Evolutionary conservation across 2,113 vertebrate species (phyloP), one percentile per base, ranked within the genome.

Genomic region (Martes martes): DNA sequence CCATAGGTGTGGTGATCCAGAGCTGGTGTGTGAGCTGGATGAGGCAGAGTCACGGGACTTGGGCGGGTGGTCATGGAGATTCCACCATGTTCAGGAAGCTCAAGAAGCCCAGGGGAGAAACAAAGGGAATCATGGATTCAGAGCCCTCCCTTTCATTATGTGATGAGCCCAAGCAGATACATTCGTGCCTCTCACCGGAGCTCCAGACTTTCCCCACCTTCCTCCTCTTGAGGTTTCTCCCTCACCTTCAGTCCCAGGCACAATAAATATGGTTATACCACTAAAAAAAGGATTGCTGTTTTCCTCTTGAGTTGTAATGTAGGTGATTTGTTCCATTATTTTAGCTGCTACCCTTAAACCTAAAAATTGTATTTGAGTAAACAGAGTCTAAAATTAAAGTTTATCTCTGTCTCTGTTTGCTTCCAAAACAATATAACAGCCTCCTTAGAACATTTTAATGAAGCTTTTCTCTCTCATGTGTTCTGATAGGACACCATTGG

Each of bases 61-160:
- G 21, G 99, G 86, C 98, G 99, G 8, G 97, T 98, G 97, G 96
- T 99, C 86, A 96, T 99, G 98, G 99, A 99, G 96, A 98, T 99
- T 99, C 86, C 98, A 98, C 65, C 99, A 98, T 92, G 99, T 99
- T 98, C 1, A 98, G 99, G 98, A 99, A 99, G 97, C 99, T 99
- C 85, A 99, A 99, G 98, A 99, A 98, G 97, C 99, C 99, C 55
- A 98, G 99, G 87, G 99, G 99, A 97, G 99, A 99, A 39, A 98
- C 98, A 71, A 99, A 99, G 84, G 99, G 99, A 18, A 98, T 99
- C 93, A 99, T 99, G 98, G 99, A 99, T 98, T 99, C 97, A 99
- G 80, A 55, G 36, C 33, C 69, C n/a, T 21, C 9, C 19, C 28
- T 79, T 78, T 79, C 47, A 0, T 28, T 59, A 55, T 42, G 24